Conservation (phyloP, 2,888 invertebrate genomes). For the Aphrophora alni region DNA sequence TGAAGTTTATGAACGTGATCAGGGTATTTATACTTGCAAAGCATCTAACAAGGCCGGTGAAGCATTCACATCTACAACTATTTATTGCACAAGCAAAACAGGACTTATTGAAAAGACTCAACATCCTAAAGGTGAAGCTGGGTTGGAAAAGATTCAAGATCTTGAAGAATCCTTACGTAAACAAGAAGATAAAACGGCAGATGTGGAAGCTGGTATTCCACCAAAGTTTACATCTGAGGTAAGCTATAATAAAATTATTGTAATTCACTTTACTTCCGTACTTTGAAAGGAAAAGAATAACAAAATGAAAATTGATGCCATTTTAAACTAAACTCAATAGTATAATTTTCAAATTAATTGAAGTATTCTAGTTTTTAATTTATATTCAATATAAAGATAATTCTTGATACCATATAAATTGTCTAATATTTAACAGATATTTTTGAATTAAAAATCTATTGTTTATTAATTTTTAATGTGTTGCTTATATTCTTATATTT, state of each 20-base stretch:
- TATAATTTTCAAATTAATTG: too few relatives aligned
- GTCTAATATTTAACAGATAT: too few relatives aligned
- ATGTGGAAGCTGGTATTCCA: conserved; percentile 80
- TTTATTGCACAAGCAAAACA: conserved; percentile 82
- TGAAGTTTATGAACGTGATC: conserved; percentile 91
- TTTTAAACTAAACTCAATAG: too few relatives aligned
- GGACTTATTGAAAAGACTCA: conserved; percentile 87
- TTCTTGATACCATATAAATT: too few relatives aligned
- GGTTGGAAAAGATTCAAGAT: conserved; percentile 88
- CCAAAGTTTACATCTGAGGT: conserved; percentile 83
- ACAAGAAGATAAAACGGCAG: conserved; percentile 70
- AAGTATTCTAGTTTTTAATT: too few relatives aligned
- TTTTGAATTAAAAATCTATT: too few relatives aligned
- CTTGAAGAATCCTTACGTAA: conserved; percentile 84
- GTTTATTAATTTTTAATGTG: too few relatives aligned
- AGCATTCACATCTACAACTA: conserved; percentile 89
- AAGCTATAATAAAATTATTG: conserved; percentile 14
- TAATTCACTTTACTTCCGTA: too few relatives aligned
- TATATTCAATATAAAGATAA: too few relatives aligned
- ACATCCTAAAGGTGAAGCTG: conserved; percentile 95
- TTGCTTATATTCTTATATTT: too few relatives aligned
- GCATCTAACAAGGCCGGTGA: conserved; percentile 88
- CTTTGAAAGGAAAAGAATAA: too few relatives aligned
- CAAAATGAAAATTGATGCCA: too few relatives aligned
- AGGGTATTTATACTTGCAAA: conserved; percentile 92